Conservation (phyloP, 1,140 invertebrate species). For the Scaptomyza graminum region DNA sequence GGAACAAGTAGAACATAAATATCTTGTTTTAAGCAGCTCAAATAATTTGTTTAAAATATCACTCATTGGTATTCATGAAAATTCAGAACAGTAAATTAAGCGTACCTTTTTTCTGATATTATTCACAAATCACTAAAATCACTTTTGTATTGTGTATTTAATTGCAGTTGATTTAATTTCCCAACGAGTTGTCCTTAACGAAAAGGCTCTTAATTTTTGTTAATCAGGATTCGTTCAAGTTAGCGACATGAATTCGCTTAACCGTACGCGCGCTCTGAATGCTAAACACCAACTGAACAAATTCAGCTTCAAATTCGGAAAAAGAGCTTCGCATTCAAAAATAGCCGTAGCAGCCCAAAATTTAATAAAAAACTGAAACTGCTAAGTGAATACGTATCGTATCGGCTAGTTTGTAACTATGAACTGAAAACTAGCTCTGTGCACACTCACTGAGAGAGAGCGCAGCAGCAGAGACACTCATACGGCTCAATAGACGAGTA, state of each 20-base stretch:
- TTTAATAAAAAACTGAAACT: conserved; percentile 68
- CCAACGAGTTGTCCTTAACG: conserved; percentile 1
- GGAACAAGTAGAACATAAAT: conserved; percentile 4
- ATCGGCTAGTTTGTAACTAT: conserved; percentile 51
- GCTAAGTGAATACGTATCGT: conserved; percentile 52
- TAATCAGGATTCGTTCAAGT: conserved; percentile 11
- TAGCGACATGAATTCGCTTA: conserved; percentile 24
- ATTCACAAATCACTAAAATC: conserved; percentile 3
- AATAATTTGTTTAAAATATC: conserved; percentile 1
- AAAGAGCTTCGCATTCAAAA: conserved; percentile 66
- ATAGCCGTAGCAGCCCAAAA: conserved; percentile 45
- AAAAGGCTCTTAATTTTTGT: background rate
- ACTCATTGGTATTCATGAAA: conserved; percentile 1
- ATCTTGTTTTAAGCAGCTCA: background rate
- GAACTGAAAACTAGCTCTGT: conserved; percentile 45
- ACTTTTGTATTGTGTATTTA: background rate
- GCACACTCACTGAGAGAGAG: conserved; percentile 13
- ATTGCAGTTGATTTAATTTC: background rate
- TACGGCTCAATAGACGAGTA: conserved; percentile 11
- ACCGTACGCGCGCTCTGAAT: conserved; percentile 69
- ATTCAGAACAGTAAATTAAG: conserved; percentile 17
- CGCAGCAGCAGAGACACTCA: background rate
- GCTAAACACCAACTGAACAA: conserved; percentile 79
- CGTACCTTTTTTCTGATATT: conserved; percentile 12
- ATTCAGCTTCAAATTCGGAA: conserved; percentile 64